Evolutionary conservation across 2,113 vertebrate species (phyloP), one percentile per base, ranked within the genome.

Genomic region (Proteles cristata): DNA sequence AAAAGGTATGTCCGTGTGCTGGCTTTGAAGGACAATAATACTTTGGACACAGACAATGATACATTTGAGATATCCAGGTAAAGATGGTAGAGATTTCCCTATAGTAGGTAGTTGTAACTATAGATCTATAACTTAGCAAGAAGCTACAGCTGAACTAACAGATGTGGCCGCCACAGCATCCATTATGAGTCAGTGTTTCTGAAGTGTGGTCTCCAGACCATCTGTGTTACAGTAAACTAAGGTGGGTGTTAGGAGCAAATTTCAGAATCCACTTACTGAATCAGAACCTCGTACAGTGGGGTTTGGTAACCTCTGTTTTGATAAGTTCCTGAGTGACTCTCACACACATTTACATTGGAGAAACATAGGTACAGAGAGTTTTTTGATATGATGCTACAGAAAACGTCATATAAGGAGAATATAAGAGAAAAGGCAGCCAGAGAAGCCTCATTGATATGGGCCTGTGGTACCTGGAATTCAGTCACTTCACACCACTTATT

Each of bases 181-280:
- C 33, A 35, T n/a, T 39, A 68, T 96, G 96, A 97, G 94, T 96
- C 98, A 98, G 74, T 97, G 94, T 96, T 97, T 97, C 92, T 69
- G 9, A 88, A 95, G 87, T 61, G 95, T 68, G n/a, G 23, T 84
- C 96, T 88, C 88, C 87, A 96, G 61, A 88, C 95, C 94, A 95
- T 94, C 94, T 97, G 90, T 68, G 94, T 90, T 96, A 93, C 80
- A 85, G 65, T 96, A 92, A 97, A 98, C 83, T 55, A 94, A 93
- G 71, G 79, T 93, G 77, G 80, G 77, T 86, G 82, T 93, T 73
- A 66, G 66, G 39, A 87, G 77, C 77, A 77, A 89, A 73, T 45
- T 65, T 79, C 88, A 91, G 93, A 96, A 83, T 45, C 65, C 33
- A 69, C 26, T 50, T 21, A 69, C 45, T 85, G 35, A 77, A 79